Evolutionary conservation across 2,113 vertebrate genomes (phyloP).

Genomic region (Solenodon paradoxus): DNA sequence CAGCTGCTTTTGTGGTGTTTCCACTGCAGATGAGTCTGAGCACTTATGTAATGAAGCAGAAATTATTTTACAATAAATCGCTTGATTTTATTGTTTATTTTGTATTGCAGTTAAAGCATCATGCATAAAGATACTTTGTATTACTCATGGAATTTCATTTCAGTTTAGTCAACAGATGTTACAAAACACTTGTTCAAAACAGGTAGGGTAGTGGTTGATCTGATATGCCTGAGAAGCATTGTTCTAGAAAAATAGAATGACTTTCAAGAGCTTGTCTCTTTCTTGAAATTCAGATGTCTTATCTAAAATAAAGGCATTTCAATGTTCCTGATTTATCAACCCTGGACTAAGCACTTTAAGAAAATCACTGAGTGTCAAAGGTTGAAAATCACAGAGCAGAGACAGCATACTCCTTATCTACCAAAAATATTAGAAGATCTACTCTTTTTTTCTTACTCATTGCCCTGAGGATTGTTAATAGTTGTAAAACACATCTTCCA

Average conservation of each 20-base stretch:
- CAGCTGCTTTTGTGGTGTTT: background rate
- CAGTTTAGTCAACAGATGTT: background rate
- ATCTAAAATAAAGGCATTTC: background rate
- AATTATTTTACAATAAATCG: background rate
- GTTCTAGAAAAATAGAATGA: background rate
- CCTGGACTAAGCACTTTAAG: background rate
- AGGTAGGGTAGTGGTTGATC: background rate
- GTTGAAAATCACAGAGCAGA: background rate
- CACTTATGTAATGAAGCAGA: background rate
- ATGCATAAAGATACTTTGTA: background rate
- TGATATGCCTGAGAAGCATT: background rate
- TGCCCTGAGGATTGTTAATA: constrained; percentile 31
- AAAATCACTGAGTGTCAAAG: background rate
- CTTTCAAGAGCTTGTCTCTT: background rate
- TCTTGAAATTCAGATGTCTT: background rate
- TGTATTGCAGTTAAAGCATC: background rate
- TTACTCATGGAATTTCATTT: background rate
- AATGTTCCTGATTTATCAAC: background rate
- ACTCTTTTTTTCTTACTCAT: background rate
- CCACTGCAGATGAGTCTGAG: background rate
- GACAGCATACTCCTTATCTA: background rate
- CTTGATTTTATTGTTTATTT: background rate
- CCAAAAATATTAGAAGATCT: background rate
- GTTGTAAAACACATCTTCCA: constrained; percentile 19
- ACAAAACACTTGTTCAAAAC: background rate